These are phyloP conservation scores for Verasper variegatus DNA, from an alignment of 2,113 vertebrate species.

Conservation along the genomic window DNA sequence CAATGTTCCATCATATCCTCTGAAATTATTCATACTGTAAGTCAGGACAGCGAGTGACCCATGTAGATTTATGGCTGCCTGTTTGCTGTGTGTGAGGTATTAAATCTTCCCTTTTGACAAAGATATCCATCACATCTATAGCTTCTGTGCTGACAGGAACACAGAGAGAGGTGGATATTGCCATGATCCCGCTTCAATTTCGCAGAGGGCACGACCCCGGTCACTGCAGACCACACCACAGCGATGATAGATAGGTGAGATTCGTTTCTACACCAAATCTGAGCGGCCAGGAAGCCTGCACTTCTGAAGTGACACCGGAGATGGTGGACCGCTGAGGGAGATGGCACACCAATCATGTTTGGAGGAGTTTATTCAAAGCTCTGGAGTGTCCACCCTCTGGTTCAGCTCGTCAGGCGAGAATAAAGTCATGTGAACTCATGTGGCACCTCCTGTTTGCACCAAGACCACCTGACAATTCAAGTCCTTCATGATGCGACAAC, in stretches of 20 bases:
- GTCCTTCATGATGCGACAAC: not conserved
- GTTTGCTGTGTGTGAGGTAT: slow-evolving; percentile 52
- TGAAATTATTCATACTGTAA: slow-evolving; percentile 35
- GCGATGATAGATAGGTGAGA: slow-evolving; percentile 67
- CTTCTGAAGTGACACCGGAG: slow-evolving; percentile 23
- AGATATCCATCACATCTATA: slow-evolving; percentile 73
- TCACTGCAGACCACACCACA: slow-evolving; percentile 48
- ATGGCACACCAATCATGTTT: slow-evolving; percentile 28
- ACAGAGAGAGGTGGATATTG: slow-evolving; percentile 67
- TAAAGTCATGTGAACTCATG: slow-evolving; percentile 14
- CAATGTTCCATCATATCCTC: slow-evolving; percentile 22
- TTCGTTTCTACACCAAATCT: slow-evolving; percentile 66
- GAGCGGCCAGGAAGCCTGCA: slow-evolving; percentile 41
- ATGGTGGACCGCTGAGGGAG: slow-evolving; percentile 7
- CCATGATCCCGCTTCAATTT: slow-evolving; percentile 77
- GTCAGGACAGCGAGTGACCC: slow-evolving; percentile 36
- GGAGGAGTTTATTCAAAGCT: slow-evolving; percentile 30
- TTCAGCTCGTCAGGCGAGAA: slow-evolving; percentile 17
- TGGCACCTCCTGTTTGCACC: not conserved
- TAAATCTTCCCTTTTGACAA: slow-evolving; percentile 69
- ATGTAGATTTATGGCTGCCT: slow-evolving; percentile 49
- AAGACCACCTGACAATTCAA: not conserved
- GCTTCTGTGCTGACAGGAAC: slow-evolving; percentile 55
- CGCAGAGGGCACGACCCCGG: slow-evolving; percentile 64
- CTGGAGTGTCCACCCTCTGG: slow-evolving; percentile 4